Base-by-base conservation (phyloP, 2,797 vertebrate species). In the Setipinna tenuifilis region DNA sequence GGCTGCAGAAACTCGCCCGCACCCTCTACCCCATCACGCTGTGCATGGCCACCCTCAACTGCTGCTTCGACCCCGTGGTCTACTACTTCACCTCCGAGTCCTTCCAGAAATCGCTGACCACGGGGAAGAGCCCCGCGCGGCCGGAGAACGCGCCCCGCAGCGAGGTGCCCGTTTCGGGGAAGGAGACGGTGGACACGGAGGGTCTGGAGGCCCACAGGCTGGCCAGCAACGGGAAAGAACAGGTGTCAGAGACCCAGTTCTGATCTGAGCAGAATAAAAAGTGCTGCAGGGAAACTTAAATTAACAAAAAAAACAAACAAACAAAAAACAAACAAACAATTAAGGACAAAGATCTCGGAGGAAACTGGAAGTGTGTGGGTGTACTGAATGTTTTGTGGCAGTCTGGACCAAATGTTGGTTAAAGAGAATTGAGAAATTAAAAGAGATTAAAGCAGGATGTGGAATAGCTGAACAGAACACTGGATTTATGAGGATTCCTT, bases 61-160 rank as follows among this genome's bases (percentile, higher is more conserved):
- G 98, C 94, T 99, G 98, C 93, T 96, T 99, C 35, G 98, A 99
- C 89, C 98, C 98, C 0, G 98, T 99, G 87, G 97, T 99, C 88
- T 99, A 99, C 90, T 99, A 99, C 90, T 99, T 99, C 87, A 99
- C 98, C 0, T 98, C 98, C 0, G 98, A 99, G 93, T 98, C 97
- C 87, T 99, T 99, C 94, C 97, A 99, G 94, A 99, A 99, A 91
- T 98, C 97, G 62, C 95, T 99, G 90, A 97, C 97, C 88, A 93
- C 97, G 35, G 98, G 96, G 83, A 96, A 95, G 92, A 94, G 96
- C 0, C 95, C 96, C 83, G 94, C 95, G 54, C 96, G 96, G 89
- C 96, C 95, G 59, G 97, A 97, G 87, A 97, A 96, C 41, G 88
- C 96, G 28, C 96, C 96, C 85, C 97, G 97, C 91, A 97, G 96